A percentile compares a stretch with the other conserved stretches of the same genome.
Conservation (phyloP, 2,888 invertebrate species). For the Trissonchulus latispiculum region DNA sequence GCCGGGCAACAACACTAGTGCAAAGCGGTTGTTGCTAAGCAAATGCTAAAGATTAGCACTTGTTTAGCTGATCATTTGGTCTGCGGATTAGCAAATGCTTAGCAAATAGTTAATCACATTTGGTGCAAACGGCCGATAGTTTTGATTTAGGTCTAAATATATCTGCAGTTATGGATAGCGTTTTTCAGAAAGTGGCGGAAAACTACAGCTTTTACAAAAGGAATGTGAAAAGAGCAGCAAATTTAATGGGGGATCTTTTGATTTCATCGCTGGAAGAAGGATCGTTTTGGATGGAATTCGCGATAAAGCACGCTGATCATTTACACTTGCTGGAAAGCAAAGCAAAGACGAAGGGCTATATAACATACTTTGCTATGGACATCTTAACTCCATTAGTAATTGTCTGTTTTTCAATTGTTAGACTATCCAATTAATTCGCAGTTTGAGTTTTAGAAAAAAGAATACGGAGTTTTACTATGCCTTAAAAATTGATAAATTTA, state of each 20-base stretch:
- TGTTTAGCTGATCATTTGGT: too few species aligned
- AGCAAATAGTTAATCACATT: too few species aligned
- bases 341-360: neutral
- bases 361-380: neutral
- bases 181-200: neutral
- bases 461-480: too few species aligned
- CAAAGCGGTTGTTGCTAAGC: too few species aligned
- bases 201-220: neutral
- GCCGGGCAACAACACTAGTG: too few species aligned
- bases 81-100: too few species aligned
- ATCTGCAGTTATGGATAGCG: neutral
- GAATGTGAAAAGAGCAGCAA: neutral
- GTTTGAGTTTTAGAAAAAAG: too few species aligned
- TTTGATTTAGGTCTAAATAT: neutral
- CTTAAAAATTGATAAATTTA: too few species aligned
- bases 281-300: slow-evolving; percentile 5
- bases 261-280: neutral
- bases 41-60: too few species aligned
- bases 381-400: too few species aligned
- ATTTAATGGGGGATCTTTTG: neutral
- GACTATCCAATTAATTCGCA: too few species aligned
- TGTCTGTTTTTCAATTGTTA: too few species aligned
- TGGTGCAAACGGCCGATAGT: neutral
- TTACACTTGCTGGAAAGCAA: neutral
- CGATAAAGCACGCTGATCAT: neutral